A percentile compares a stretch with the other conserved stretches of the same genome.
Evolutionary conservation across 35 echinoderm and acorn worm genomes (phyloP).

Genomic region (Holothuria glaberrima): DNA sequence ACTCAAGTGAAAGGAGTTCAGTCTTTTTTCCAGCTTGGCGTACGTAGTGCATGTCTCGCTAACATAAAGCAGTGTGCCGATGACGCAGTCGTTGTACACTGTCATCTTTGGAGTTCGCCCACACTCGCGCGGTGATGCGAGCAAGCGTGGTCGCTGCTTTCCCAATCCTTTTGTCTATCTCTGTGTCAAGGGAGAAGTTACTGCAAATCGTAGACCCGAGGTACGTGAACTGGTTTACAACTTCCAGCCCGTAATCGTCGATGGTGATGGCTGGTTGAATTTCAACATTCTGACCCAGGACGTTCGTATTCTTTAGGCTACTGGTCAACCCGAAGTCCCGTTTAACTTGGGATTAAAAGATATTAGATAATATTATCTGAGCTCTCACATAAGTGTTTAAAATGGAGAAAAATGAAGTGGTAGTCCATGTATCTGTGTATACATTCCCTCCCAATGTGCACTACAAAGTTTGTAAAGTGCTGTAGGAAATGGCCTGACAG

Average conservation of each 20-base stretch:
- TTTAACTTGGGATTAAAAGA: too few species aligned
- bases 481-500: too few species aligned
- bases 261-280: conserved; percentile 51
- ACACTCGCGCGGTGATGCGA: background rate
- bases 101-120: conserved; percentile 22
- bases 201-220: conserved; percentile 57
- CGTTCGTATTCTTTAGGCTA: conserved; percentile 66
- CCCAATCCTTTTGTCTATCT: too few species aligned
- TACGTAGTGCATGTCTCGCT: conserved; percentile 51
- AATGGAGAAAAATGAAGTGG: conserved; percentile 38
- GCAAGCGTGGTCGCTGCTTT: too few species aligned
- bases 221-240: conserved; percentile 51
- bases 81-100: conserved; percentile 58
- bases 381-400: too few species aligned
- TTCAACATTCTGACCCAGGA: conserved; percentile 27
- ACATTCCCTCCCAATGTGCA: too few species aligned
- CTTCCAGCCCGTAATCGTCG: conserved; percentile 19
- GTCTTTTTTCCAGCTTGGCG: conserved; percentile 5
- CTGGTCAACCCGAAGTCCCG: conserved; percentile 59
- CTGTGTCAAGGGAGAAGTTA: conserved; percentile 8
- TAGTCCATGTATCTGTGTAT: conserved; percentile 35
- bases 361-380: too few species aligned
- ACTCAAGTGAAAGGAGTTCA: conserved; percentile 53
- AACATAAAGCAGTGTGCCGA: conserved; percentile 63
- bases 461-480: too few species aligned